phyloP scores from a whole-genome alignment of 1,140 invertebrate genomes.

The Brachionus paranguensis region DNA sequence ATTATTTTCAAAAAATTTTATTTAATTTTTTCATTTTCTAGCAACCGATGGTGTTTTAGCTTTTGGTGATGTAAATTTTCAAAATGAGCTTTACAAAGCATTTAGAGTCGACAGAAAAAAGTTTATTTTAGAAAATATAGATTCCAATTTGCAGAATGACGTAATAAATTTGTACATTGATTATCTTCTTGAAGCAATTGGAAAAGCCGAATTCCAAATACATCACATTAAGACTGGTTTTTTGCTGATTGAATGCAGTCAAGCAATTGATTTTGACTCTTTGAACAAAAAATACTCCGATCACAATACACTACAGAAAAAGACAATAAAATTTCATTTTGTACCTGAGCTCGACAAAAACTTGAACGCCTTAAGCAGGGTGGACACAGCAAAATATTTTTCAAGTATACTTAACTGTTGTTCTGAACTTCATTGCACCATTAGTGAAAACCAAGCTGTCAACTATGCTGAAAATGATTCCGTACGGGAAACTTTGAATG shows the following conservation, averaged over 20 bases:
- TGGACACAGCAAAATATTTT: background rate
- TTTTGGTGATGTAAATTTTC: background rate
- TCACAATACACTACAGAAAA: background rate
- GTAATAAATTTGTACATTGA: background rate
- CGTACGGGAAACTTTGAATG: background rate
- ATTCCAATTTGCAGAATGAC: background rate
- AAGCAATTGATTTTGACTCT: background rate
- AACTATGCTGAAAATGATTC: background rate
- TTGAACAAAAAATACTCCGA: background rate
- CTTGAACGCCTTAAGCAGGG: background rate
- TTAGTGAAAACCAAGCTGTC: background rate
- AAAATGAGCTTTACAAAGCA: background rate
- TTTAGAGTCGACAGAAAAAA: background rate
- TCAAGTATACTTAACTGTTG: background rate
- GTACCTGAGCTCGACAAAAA: background rate
- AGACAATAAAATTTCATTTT: background rate
- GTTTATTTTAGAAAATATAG: background rate
- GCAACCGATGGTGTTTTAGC: background rate
- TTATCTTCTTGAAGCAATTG: background rate
- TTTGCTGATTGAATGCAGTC: background rate
- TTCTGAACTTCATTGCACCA: background rate
- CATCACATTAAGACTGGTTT: background rate
- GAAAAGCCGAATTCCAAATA: background rate
- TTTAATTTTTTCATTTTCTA: background rate
- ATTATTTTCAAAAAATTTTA: background rate